These are phyloP conservation scores for Neria commutata DNA, from an alignment of 2,888 invertebrate species.

Conservation along the genomic window DNA sequence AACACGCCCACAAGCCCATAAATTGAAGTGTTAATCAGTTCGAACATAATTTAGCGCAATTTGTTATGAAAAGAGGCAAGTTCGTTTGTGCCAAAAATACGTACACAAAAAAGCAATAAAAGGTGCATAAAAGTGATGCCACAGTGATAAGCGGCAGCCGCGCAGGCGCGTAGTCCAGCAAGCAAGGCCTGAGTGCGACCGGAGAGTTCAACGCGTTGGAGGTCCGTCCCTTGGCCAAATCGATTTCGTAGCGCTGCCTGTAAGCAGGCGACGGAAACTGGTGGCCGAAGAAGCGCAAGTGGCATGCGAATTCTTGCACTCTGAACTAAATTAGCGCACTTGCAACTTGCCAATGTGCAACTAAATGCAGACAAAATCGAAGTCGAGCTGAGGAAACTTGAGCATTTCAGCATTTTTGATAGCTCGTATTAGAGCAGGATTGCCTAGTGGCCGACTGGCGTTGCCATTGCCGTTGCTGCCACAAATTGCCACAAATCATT, in stretches of 20 bases:
- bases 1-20: constrained; percentile 39
- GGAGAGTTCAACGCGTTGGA: no score
- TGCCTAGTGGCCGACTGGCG: constrained; percentile 16
- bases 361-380: constrained; percentile 6
- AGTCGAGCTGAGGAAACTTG: constrained; percentile 8
- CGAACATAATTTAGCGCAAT: constrained; percentile 41
- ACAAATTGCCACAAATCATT: constrained; percentile 36
- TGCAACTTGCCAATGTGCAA: constrained; percentile 9
- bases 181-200: constrained; percentile 1
- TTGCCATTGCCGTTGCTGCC: background rate
- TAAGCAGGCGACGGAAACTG: constrained; percentile 6
- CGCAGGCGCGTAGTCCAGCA: background rate
- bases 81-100: constrained; percentile 14
- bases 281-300: constrained; percentile 33
- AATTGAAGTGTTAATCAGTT: constrained; percentile 45
- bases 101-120: background rate
- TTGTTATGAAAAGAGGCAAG: constrained; percentile 7
- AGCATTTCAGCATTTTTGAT: background rate
- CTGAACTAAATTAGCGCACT: constrained; percentile 20
- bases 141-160: constrained; percentile 14
- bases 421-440: constrained; percentile 26
- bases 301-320: constrained; percentile 37
- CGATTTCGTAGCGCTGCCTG: no score
- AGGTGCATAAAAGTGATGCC: constrained; percentile 13
- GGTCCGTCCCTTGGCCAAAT: no score